Conservation (phyloP, 2,888 invertebrate species). For the Agriopis aurantiaria region DNA sequence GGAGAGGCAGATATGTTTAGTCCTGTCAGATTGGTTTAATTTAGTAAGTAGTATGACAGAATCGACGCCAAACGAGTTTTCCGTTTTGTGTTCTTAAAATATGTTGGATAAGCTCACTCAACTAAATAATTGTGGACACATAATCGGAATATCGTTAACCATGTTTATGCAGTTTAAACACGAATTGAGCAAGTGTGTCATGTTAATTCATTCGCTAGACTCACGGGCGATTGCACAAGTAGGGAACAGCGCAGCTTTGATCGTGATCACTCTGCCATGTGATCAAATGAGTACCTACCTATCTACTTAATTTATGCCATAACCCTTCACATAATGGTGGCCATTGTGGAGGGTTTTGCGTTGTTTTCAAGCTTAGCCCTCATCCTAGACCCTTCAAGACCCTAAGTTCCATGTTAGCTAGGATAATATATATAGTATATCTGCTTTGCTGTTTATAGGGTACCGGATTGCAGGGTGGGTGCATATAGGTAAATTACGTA, state of each 20-base stretch:
- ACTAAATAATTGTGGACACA: not conserved
- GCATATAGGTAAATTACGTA: too few relatives aligned
- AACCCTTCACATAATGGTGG: conserved; percentile 41
- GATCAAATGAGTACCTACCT: conserved; percentile 74
- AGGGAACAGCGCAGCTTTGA: conserved; percentile 69
- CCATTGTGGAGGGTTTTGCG: conserved; percentile 50
- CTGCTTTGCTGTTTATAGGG: too few relatives aligned
- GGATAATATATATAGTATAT: too few relatives aligned
- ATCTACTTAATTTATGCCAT: conserved; percentile 57
- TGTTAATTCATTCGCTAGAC: conserved; percentile 77
- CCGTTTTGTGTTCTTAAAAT: not conserved
- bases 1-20: too few relatives aligned
- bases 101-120: not conserved
- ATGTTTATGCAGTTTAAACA: conserved; percentile 37
- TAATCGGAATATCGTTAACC: not conserved
- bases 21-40: not conserved
- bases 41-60: too few relatives aligned
- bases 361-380: conserved; percentile 49
- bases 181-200: conserved; percentile 70
- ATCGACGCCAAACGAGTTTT: not conserved
- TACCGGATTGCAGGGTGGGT: too few relatives aligned
- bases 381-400: conserved; percentile 25
- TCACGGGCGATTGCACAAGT: conserved; percentile 73
- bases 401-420: too few relatives aligned
- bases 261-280: conserved; percentile 79